Percentiles rank a stretch among this genome's conserved stretches.
Conservation (phyloP, 2,888 invertebrate genomes). For the Aspidiotus destructor region DNA sequence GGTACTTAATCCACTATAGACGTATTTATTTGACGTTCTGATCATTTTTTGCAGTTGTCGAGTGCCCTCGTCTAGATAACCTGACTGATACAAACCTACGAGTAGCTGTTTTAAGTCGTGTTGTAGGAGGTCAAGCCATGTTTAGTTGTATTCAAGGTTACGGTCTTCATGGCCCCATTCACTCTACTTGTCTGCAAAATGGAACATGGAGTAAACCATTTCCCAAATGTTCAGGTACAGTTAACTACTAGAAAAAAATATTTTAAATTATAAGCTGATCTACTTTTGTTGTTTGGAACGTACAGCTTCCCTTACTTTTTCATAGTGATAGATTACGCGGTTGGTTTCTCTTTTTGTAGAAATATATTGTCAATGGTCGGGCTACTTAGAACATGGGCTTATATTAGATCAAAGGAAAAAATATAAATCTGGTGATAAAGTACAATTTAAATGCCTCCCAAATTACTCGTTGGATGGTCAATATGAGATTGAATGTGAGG, state of each 20-base stretch:
- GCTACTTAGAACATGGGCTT: constrained; percentile 66
- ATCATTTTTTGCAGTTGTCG: constrained; percentile 50
- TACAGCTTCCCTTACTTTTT: neutral
- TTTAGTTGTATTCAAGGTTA: constrained; percentile 70
- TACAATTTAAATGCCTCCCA: constrained; percentile 77
- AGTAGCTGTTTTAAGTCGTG: constrained; percentile 63
- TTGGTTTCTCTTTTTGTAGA: constrained; percentile 46
- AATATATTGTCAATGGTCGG: constrained; percentile 67
- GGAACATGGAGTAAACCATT: constrained; percentile 72
- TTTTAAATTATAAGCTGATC: neutral
- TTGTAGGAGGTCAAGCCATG: constrained; percentile 69
- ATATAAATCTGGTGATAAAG: constrained; percentile 72
- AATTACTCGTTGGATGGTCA: constrained; percentile 83
- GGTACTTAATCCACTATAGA: neutral
- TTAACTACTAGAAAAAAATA: neutral
- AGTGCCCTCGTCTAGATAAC: constrained; percentile 65
- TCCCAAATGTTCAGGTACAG: constrained; percentile 60
- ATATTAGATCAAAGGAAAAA: constrained; percentile 62
- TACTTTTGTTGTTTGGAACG: neutral
- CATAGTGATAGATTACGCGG: neutral
- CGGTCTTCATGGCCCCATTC: constrained; percentile 62
- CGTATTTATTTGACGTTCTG: neutral
- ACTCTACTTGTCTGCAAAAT: constrained; percentile 63
- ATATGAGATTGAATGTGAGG: constrained; percentile 81
- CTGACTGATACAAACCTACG: constrained; percentile 52